Conservation (phyloP, 2,888 invertebrate genomes). For the Sarcophaga carnaria region DNA sequence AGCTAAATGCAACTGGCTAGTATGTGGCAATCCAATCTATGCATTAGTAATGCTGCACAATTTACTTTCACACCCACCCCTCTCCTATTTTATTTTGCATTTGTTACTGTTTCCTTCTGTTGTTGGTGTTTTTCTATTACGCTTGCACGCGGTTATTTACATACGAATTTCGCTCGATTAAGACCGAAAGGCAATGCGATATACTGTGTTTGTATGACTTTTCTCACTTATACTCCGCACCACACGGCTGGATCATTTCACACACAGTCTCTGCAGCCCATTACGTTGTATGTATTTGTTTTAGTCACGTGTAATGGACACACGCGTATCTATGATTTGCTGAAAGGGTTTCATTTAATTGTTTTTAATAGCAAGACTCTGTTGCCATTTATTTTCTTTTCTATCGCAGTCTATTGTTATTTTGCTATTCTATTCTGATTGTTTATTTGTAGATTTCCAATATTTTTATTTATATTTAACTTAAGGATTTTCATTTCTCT, state of each 20-base stretch:
- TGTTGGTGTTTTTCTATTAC: constrained; percentile 44
- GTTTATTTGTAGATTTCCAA: constrained; percentile 65
- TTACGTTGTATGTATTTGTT: not conserved
- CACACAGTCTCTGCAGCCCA: not conserved
- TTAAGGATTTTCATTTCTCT: constrained; percentile 29
- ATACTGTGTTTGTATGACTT: constrained; percentile 65
- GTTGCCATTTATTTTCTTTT: constrained; percentile 54
- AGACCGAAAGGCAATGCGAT: constrained; percentile 64
- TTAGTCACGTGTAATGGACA: constrained; percentile 58
- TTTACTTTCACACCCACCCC: constrained; percentile 31
- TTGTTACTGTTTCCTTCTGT: constrained; percentile 19
- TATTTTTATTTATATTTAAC: constrained; percentile 59
- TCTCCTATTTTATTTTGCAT: constrained; percentile 17
- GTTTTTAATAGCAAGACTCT: constrained; percentile 66
- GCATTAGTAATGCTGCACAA: constrained; percentile 37
- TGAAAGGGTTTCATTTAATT: constrained; percentile 61
- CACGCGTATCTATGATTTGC: not conserved
- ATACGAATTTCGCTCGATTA: constrained; percentile 72
- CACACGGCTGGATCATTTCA: not conserved
- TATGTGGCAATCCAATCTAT: constrained; percentile 38
- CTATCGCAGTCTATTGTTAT: constrained; percentile 28
- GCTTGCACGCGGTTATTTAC: constrained; percentile 69
- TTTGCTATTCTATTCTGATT: not conserved
- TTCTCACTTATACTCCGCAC: constrained; percentile 60
- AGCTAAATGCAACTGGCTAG: constrained; percentile 48